Evolutionary conservation across 2,113 vertebrate species (phyloP).

Genomic region (Azemiops feae): DNA sequence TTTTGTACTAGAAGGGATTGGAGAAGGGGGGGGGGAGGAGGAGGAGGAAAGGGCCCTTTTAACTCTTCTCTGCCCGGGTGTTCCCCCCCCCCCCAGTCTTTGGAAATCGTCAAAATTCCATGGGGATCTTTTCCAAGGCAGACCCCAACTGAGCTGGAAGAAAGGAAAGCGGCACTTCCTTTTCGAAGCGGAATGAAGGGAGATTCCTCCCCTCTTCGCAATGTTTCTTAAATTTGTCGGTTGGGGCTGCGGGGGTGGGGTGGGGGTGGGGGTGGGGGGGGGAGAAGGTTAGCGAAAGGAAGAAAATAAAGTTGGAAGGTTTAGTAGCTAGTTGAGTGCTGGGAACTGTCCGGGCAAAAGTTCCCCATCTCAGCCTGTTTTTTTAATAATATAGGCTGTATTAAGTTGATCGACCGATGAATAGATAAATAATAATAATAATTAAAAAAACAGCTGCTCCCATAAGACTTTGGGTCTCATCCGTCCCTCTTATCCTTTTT

Average conservation of each 20-base stretch:
- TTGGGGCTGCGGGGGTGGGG: no score
- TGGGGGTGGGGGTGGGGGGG: no score
- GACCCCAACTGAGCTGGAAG: not conserved
- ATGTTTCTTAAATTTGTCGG: not conserved
- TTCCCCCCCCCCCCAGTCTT: not conserved
- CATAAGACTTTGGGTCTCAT: not conserved
- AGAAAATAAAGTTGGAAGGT: not conserved
- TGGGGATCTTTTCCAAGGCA: not conserved
- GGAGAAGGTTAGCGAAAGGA: not conserved
- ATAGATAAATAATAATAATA: not conserved
- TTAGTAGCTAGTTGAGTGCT: not conserved
- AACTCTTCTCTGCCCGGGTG: slow-evolving; percentile 62
- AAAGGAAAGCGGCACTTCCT: no score
- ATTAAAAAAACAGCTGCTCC: not conserved
- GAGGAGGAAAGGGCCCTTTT: slow-evolving; percentile 38
- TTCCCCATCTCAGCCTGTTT: not conserved
- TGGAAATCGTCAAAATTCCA: not conserved
- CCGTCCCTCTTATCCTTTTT: not conserved
- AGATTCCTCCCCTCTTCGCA: not conserved
- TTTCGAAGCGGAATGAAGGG: not conserved
- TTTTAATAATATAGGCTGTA: not conserved
- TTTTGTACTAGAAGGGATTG: slow-evolving; percentile 58
- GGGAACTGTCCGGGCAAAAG: not conserved
- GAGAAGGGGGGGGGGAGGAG: slow-evolving; percentile 20
- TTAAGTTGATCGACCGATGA: not conserved